Evolutionary conservation across 1,140 invertebrate genomes (phyloP).

Genomic region (Dufourea novaeangliae): DNA sequence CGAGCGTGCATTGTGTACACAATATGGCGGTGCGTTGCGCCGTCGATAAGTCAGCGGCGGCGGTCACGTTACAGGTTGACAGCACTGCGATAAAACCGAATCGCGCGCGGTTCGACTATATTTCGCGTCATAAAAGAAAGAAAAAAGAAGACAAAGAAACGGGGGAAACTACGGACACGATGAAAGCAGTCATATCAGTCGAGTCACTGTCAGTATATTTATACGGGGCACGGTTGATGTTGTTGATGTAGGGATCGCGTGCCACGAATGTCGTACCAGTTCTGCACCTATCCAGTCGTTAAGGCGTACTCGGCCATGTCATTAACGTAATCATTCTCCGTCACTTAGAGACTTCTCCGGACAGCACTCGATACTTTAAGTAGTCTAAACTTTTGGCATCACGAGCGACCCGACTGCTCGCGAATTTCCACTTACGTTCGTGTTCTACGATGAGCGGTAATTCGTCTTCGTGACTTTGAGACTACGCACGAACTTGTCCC

Average conservation of each 20-base stretch:
- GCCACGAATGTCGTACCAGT: slow-evolving; percentile 71
- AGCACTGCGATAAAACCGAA: slow-evolving; percentile 55
- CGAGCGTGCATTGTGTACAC: slow-evolving; percentile 40
- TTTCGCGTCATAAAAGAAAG: slow-evolving; percentile 50
- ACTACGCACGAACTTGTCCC: neutral
- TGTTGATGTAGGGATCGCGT: slow-evolving; percentile 67
- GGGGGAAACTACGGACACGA: slow-evolving; percentile 28
- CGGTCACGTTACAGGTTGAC: slow-evolving; percentile 6
- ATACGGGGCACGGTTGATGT: slow-evolving; percentile 47
- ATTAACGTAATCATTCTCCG: slow-evolving; percentile 76
- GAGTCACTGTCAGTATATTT: slow-evolving; percentile 27
- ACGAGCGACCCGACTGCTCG: slow-evolving; percentile 35
- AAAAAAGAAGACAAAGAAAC: too few species aligned
- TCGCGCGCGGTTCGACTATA: slow-evolving; percentile 36
- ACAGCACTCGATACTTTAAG: slow-evolving; percentile 66
- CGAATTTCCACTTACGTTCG: slow-evolving; percentile 18
- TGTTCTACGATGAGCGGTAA: slow-evolving; percentile 21
- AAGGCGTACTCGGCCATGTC: slow-evolving; percentile 59
- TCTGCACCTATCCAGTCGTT: slow-evolving; percentile 70
- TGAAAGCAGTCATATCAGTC: slow-evolving; percentile 37
- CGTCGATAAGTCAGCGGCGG: slow-evolving; percentile 45
- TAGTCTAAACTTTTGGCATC: slow-evolving; percentile 43
- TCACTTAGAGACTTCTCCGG: slow-evolving; percentile 69
- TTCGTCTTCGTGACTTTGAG: slow-evolving; percentile 8
- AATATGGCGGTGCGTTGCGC: slow-evolving; percentile 26